These are phyloP conservation scores for Tinea trinotella DNA, from an alignment of 2,888 invertebrate genomes.

Conservation along the genomic window DNA sequence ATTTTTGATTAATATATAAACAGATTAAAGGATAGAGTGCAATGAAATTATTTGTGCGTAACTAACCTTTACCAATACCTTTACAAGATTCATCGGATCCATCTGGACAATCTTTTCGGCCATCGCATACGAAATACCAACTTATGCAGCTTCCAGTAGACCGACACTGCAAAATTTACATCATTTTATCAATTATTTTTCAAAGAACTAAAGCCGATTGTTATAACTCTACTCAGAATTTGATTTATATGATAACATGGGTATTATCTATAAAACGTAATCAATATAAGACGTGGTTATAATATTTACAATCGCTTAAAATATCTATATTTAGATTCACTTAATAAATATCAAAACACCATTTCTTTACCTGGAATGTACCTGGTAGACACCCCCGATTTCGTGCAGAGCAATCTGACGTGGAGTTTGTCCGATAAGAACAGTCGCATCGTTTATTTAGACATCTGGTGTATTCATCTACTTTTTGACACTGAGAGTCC, in stretches of 20 bases:
- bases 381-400: conserved; percentile 86
- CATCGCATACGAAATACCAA: conserved; percentile 95
- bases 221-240: neutral
- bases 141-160: conserved; percentile 90
- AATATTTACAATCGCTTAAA: no score
- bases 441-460: conserved; percentile 85
- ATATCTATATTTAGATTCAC: no score
- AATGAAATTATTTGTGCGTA: conserved; percentile 5
- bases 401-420: conserved; percentile 78
- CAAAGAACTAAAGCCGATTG: neutral
- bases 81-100: conserved; percentile 90
- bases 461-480: conserved; percentile 85
- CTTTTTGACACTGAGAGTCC: conserved; percentile 84
- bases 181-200: neutral
- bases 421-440: conserved; percentile 69
- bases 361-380: conserved; percentile 80
- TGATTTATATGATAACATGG: neutral
- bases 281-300: no score
- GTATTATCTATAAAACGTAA: no score
- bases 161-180: conserved; percentile 76
- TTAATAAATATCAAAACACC: no score
- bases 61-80: conserved; percentile 62
- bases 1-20: neutral
- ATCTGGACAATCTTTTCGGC: conserved; percentile 86
- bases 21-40: neutral